These are phyloP conservation scores for Hemiprocne comata DNA, from an alignment of 2,113 vertebrate species.

Conservation along the genomic window DNA sequence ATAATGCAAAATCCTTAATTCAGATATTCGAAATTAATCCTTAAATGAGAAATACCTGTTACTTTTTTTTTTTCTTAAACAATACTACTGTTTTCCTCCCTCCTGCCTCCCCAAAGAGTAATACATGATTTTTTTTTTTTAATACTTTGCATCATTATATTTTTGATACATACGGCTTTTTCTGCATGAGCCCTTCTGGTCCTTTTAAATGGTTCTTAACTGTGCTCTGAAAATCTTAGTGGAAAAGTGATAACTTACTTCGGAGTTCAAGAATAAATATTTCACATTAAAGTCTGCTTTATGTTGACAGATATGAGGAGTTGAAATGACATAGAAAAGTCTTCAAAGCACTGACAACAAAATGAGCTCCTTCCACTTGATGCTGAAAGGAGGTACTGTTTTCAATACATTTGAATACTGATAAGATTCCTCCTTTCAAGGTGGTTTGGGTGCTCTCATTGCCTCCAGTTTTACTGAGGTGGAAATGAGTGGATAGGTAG, in stretches of 20 bases:
- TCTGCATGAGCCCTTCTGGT: background rate
- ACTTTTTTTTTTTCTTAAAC: background rate
- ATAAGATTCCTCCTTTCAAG: background rate
- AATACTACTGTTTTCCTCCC: background rate
- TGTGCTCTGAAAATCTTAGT: background rate
- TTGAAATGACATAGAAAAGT: background rate
- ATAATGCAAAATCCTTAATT: background rate
- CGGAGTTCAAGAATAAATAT: background rate
- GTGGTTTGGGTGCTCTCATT: background rate
- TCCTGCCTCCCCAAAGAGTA: accelerated
- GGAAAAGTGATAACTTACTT: background rate
- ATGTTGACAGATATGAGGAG: background rate
- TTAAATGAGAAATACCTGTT: background rate
- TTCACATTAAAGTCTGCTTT: background rate
- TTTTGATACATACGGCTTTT: background rate
- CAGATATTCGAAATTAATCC: background rate
- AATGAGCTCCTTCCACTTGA: background rate
- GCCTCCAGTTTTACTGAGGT: background rate
- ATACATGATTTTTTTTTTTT: background rate
- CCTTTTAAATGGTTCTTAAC: background rate
- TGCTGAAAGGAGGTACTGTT: constrained; percentile 16
- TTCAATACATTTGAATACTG: background rate
- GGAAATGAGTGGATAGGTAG: background rate
- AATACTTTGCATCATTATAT: background rate
- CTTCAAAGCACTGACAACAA: background rate